Percentiles rank a stretch among this genome's conserved stretches.
Evolutionary conservation across 2,797 vertebrate genomes (phyloP).

Genomic region (Cyclura pinguis): DNA sequence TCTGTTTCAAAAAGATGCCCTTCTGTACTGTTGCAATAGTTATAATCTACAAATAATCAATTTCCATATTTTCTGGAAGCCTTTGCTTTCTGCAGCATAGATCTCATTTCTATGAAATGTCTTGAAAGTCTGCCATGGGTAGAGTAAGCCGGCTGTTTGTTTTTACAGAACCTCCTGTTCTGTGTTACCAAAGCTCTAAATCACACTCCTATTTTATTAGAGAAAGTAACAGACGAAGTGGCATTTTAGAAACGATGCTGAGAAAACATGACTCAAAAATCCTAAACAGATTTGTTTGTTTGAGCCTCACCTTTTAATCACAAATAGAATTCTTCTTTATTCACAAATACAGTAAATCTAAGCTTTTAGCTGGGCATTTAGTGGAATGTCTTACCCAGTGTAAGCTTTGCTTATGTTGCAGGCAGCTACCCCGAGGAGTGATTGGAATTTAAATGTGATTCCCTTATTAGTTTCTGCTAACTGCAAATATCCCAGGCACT

Average conservation of each 20-base stretch:
- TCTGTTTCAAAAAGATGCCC: neutral
- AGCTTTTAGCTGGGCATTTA: conserved; percentile 80
- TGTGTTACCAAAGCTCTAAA: conserved; percentile 57
- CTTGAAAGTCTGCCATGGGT: conserved; percentile 59
- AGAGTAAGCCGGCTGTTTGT: conserved; percentile 57
- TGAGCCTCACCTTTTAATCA: conserved; percentile 72
- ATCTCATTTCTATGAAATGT: conserved; percentile 55
- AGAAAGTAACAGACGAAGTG: conserved; percentile 61
- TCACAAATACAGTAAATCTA: conserved; percentile 76
- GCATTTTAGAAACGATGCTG: conserved; percentile 67
- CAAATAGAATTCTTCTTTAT: conserved; percentile 71
- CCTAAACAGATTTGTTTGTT: conserved; percentile 70
- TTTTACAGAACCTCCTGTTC: conserved; percentile 65
- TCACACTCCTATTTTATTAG: conserved; percentile 66
- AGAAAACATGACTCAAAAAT: conserved; percentile 71
- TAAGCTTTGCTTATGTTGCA: conserved; percentile 86
- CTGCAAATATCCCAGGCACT: conserved; percentile 86
- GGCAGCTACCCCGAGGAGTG: conserved; percentile 86
- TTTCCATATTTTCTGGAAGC: conserved; percentile 45
- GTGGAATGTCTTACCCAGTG: conserved; percentile 77
- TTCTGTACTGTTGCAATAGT: neutral
- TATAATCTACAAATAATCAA: neutral
- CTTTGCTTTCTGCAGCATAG: conserved; percentile 52
- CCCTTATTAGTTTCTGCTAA: conserved; percentile 87
- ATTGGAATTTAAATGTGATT: conserved; percentile 88